Evolutionary conservation across 2,888 invertebrate species (phyloP).

Genomic region (Bombyx huttoni): DNA sequence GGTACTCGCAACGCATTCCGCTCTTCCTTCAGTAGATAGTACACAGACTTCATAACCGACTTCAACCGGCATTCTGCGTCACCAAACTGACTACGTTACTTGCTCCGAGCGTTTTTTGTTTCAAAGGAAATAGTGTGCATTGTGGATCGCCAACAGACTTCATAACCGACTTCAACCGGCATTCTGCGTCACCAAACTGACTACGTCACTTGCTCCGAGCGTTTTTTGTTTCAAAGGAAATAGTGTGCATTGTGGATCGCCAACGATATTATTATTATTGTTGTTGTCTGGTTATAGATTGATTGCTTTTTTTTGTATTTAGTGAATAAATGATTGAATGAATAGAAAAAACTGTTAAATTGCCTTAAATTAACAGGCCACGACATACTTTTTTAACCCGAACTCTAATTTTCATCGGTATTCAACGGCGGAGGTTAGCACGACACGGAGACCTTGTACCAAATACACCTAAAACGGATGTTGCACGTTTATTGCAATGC

Average conservation of each 20-base stretch:
- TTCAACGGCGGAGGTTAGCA: slow-evolving; percentile 12
- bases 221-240: not conserved
- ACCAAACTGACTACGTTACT: slow-evolving; percentile 7
- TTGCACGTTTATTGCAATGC: slow-evolving; percentile 18
- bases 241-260: not conserved
- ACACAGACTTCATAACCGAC: slow-evolving; percentile 27
- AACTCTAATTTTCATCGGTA: slow-evolving; percentile 8
- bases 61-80: slow-evolving; percentile 31
- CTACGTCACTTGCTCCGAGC: not conserved
- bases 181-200: slow-evolving; percentile 15
- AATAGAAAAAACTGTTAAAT: slow-evolving; percentile 1
- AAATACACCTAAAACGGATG: slow-evolving; percentile 26
- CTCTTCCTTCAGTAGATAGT: slow-evolving; percentile 8
- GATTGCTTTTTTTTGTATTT: not conserved
- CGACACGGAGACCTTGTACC: slow-evolving; percentile 24
- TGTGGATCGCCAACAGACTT: slow-evolving; percentile 1
- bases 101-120: not conserved
- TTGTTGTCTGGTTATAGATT: not conserved
- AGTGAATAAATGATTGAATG: not conserved
- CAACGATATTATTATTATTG: not conserved
- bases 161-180: slow-evolving; percentile 50
- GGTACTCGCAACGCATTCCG: slow-evolving; percentile 66
- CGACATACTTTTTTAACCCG: slow-evolving; percentile 3
- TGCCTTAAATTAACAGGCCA: slow-evolving; percentile 3
- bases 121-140: not conserved